Evolutionary conservation across 2,113 vertebrate genomes (phyloP).

Genomic region (Ageneiosus marmoratus): DNA sequence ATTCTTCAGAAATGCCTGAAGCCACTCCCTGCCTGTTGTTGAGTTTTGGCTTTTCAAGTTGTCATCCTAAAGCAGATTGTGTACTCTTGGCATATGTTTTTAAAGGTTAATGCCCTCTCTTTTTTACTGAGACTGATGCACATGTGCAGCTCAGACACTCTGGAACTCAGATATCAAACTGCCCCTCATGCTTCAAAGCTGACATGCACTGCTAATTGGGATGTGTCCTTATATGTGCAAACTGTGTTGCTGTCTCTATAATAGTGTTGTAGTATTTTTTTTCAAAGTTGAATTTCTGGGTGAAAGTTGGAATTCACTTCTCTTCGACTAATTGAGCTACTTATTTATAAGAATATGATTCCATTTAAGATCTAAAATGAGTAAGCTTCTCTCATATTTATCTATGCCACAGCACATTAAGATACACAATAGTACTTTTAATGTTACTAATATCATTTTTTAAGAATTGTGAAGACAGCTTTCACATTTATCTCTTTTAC

Average conservation of each 20-base stretch:
- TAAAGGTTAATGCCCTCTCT: background rate
- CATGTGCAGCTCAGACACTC: background rate
- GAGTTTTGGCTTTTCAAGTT: background rate
- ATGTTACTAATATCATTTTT: background rate
- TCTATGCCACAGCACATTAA: slow-evolving; percentile 12
- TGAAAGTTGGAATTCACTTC: background rate
- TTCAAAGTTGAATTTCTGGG: background rate
- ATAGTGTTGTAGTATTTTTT: background rate
- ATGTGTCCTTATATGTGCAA: background rate
- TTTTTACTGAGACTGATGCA: background rate
- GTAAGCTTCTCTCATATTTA: background rate
- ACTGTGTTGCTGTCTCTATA: background rate
- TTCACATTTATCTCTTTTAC: background rate
- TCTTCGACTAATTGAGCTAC: background rate
- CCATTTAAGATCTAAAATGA: background rate
- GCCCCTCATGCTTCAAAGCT: background rate
- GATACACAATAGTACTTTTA: background rate
- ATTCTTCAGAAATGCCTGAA: background rate
- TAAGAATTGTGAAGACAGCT: background rate
- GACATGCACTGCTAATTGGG: background rate
- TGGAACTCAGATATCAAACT: background rate
- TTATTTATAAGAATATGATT: background rate
- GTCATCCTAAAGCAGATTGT: background rate
- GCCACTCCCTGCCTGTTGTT: background rate
- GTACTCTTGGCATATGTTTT: background rate